Percentiles rank a stretch among this genome's conserved stretches.
phyloP scores from a whole-genome alignment of 2,888 invertebrate genomes.

The Micropterix aruncella region DNA sequence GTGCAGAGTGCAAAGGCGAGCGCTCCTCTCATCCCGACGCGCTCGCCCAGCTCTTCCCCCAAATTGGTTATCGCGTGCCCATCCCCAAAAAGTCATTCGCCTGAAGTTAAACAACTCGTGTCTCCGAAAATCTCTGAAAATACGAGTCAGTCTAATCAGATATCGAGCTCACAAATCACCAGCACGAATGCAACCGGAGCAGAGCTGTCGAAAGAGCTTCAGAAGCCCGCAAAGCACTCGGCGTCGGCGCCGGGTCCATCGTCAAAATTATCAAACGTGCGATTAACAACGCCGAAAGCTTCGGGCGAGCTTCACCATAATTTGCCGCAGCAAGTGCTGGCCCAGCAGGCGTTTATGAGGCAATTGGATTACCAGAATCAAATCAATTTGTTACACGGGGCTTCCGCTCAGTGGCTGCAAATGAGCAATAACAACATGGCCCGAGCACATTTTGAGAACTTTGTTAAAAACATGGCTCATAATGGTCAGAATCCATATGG shows the following conservation, averaged over 20 bases:
- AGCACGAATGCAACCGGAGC: slow-evolving; percentile 21
- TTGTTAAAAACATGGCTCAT: slow-evolving; percentile 29
- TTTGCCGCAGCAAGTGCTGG: slow-evolving; percentile 5
- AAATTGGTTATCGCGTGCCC: slow-evolving; percentile 28
- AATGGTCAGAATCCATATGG: slow-evolving; percentile 16
- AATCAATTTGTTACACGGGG: slow-evolving; percentile 9
- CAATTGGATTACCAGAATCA: slow-evolving; percentile 11
- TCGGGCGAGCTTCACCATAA: not conserved
- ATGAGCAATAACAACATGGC: slow-evolving; percentile 9
- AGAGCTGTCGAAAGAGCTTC: slow-evolving; percentile 22
- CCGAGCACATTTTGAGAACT: slow-evolving; percentile 16
- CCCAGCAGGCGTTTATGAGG: slow-evolving; percentile 9
- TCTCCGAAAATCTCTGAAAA: slow-evolving; percentile 20
- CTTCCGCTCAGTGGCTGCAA: slow-evolving; percentile 10
- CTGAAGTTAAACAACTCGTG: slow-evolving; percentile 31
- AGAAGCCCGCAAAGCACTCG: slow-evolving; percentile 27
- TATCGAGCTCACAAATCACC: slow-evolving; percentile 27
- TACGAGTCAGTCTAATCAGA: slow-evolving; percentile 29
- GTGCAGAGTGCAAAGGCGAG: slow-evolving; percentile 3
- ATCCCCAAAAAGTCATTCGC: slow-evolving; percentile 12
- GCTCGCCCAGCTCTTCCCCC: slow-evolving; percentile 38
- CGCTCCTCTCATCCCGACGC: slow-evolving; percentile 28
- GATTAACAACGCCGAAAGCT: slow-evolving; percentile 17
- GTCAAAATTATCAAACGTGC: slow-evolving; percentile 21
- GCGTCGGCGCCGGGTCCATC: slow-evolving; percentile 22